Conservation (phyloP, 2,797 vertebrate genomes). For the Fringilla coelebs region DNA sequence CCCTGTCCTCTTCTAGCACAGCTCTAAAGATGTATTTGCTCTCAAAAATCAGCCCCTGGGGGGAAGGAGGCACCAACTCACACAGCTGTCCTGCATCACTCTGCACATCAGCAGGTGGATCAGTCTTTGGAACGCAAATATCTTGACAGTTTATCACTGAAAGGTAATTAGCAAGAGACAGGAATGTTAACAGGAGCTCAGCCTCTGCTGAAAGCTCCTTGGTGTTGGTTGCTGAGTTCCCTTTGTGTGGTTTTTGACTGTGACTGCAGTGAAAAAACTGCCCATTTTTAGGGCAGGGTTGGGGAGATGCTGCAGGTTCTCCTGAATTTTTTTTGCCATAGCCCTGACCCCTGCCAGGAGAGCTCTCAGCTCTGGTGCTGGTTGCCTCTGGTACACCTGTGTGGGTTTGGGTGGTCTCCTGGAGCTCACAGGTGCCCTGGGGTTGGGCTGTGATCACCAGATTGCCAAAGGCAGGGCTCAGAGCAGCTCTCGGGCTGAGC, state of each 20-base stretch:
- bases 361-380: neutral
- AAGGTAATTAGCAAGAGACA: neutral
- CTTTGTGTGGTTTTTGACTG: neutral
- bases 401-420: neutral
- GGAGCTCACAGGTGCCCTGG: neutral
- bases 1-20: neutral
- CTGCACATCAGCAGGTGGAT: neutral
- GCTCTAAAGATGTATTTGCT: neutral
- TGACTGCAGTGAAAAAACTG: accelerated
- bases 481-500: neutral
- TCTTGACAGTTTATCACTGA: neutral
- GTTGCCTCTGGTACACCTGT: accelerated
- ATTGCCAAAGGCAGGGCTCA: neutral
- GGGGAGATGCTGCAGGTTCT: neutral
- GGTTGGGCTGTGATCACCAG: neutral
- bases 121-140: neutral
- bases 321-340: neutral
- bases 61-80: neutral
- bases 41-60: neutral
- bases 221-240: neutral
- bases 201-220: neutral
- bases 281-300: neutral
- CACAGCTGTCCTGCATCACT: neutral
- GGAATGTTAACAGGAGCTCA: neutral
- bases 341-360: neutral